phyloP scores from a whole-genome alignment of 2,888 invertebrate species.

The Ectemnius lituratus region DNA sequence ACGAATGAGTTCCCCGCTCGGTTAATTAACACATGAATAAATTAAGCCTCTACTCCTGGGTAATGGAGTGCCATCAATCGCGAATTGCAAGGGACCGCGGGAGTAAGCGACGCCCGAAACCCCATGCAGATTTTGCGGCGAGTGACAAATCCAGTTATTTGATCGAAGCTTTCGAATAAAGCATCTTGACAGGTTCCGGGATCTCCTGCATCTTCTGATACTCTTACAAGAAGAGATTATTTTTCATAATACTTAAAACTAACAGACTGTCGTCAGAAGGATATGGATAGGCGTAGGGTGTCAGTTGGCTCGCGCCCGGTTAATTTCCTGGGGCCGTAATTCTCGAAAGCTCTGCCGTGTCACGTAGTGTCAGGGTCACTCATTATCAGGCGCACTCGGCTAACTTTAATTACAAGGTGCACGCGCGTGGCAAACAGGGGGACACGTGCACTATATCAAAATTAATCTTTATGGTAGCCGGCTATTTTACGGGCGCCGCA shows the following conservation, averaged over 20 bases:
- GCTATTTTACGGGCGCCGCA: conserved; percentile 18
- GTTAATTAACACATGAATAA: conserved; percentile 57
- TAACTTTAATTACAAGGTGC: conserved; percentile 24
- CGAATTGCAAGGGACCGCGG: not conserved
- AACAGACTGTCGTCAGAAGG: not conserved
- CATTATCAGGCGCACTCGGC: conserved; percentile 2
- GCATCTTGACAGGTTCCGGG: too few relatives aligned
- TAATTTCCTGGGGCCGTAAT: not conserved
- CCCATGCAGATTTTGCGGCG: too few relatives aligned
- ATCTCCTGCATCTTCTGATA: too few relatives aligned
- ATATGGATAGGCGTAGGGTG: not conserved
- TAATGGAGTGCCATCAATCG: conserved; percentile 16
- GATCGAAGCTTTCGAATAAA: too few relatives aligned
- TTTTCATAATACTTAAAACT: too few relatives aligned
- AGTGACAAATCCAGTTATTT: too few relatives aligned
- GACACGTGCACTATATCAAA: conserved; percentile 29
- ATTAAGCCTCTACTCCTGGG: conserved; percentile 39
- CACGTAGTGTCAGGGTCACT: not conserved
- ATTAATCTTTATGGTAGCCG: conserved; percentile 45
- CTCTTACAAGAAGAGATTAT: too few relatives aligned
- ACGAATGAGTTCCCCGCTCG: conserved; percentile 51
- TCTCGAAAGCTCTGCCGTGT: not conserved
- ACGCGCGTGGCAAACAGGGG: not conserved
- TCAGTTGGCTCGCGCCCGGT: not conserved
- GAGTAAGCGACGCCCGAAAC: too few relatives aligned